Conservation (phyloP, 2,797 vertebrate genomes). For the Liparis tanakae region DNA sequence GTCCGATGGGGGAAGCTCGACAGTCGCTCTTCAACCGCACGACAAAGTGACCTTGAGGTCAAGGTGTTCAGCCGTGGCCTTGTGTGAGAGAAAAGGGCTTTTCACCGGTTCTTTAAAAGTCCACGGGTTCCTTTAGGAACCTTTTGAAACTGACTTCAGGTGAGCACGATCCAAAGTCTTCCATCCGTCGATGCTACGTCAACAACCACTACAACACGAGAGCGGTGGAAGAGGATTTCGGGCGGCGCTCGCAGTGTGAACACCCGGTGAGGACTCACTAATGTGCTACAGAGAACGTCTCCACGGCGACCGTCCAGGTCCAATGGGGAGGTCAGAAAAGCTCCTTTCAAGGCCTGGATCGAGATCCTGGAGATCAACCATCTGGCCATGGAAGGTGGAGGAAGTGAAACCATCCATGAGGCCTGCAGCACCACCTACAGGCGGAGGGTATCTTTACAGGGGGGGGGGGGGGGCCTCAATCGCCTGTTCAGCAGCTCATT, state of each 20-base stretch:
- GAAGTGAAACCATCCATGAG: background rate
- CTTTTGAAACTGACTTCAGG: background rate
- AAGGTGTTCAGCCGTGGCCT: background rate
- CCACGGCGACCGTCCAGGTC: conserved; percentile 12
- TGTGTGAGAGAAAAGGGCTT: background rate
- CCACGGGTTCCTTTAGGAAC: background rate
- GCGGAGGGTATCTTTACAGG: background rate
- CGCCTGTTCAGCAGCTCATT: conserved; percentile 36
- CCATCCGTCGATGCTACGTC: conserved; percentile 27
- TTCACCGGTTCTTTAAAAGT: background rate
- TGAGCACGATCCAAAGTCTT: background rate
- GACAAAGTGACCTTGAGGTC: background rate
- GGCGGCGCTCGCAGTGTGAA: conserved; percentile 53
- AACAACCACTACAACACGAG: background rate
- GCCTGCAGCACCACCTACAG: conserved; percentile 27
- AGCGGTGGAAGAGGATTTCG: background rate
- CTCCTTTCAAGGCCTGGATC: conserved; percentile 36
- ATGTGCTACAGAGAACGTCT: conserved; percentile 62
- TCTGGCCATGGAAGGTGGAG: conserved; percentile 21
- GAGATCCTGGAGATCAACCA: conserved; percentile 19
- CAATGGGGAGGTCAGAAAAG: conserved; percentile 25
- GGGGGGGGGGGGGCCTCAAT: conserved; percentile 15
- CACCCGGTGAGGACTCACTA: conserved; percentile 37
- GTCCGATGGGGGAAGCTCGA: background rate
- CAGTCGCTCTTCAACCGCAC: background rate